These are phyloP conservation scores for Lottia scabra DNA, from an alignment of 2,888 invertebrate species.

Conservation along the genomic window DNA sequence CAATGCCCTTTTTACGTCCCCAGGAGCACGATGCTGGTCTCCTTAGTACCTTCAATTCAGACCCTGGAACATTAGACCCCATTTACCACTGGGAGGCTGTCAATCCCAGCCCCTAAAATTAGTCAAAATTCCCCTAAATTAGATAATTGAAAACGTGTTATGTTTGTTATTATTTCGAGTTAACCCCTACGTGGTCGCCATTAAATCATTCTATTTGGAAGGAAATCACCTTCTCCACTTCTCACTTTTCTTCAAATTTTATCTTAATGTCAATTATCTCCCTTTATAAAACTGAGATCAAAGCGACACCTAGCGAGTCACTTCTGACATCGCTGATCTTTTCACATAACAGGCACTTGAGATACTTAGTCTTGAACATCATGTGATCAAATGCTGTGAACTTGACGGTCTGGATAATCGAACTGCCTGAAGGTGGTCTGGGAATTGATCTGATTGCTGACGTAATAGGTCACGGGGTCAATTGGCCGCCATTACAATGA, in stretches of 20 bases:
- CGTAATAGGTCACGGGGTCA: background rate
- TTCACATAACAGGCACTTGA: background rate
- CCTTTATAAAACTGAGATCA: background rate
- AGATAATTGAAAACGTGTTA: too few relatives aligned
- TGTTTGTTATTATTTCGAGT: too few relatives aligned
- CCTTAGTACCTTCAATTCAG: too few relatives aligned
- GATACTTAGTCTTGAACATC: background rate
- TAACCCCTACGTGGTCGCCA: too few relatives aligned
- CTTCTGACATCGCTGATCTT: background rate
- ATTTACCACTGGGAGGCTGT: too few relatives aligned
- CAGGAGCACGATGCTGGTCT: too few relatives aligned
- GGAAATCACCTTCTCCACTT: too few relatives aligned
- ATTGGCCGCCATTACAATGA: background rate
- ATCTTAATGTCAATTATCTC: background rate
- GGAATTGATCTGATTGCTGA: background rate
- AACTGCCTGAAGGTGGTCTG: background rate
- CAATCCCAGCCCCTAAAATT: too few relatives aligned
- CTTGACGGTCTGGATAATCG: background rate
- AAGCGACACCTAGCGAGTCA: background rate
- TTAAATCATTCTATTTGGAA: too few relatives aligned
- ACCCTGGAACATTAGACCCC: too few relatives aligned
- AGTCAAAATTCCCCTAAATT: too few relatives aligned
- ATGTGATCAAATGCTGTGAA: background rate
- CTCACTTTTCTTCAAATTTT: background rate
- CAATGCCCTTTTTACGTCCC: too few relatives aligned